Percentiles rank a stretch among this genome's conserved stretches.
phyloP scores from a whole-genome alignment of 2,113 vertebrate species.

The Xyrauchen texanus region DNA sequence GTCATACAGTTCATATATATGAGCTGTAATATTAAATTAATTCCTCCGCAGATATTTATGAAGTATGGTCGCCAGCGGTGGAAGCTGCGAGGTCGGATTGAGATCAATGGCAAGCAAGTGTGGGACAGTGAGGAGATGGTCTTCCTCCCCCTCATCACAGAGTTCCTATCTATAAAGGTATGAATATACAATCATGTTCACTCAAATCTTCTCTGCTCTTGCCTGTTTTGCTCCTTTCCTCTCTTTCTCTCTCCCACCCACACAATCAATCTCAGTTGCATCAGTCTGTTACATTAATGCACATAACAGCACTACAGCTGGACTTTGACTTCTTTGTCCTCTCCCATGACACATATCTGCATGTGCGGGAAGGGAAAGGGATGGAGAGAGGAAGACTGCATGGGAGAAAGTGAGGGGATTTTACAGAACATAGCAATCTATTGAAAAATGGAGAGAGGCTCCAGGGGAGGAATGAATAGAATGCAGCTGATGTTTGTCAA shows the following conservation, averaged over 20 bases:
- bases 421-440: too few relatives aligned
- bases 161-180: constrained; percentile 97
- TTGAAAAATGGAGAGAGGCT: neutral
- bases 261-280: constrained; percentile 15
- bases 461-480: constrained; percentile 26
- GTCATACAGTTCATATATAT: too few relatives aligned
- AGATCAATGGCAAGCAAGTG: constrained; percentile 90
- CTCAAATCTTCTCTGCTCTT: neutral
- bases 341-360: constrained; percentile 19
- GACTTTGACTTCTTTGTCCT: constrained; percentile 32
- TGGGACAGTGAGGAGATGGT: constrained; percentile 97
- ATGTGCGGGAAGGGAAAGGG: neutral
- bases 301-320: constrained; percentile 47
- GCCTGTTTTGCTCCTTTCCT: neutral
- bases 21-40: neutral
- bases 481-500: constrained; percentile 35
- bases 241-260: constrained; percentile 7
- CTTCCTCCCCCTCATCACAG: constrained; percentile 89
- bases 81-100: constrained; percentile 91
- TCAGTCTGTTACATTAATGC: constrained; percentile 34
- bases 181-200: neutral
- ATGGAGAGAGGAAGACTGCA: too few relatives aligned
- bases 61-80: constrained; percentile 93
- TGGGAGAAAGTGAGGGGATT: too few relatives aligned
- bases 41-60: constrained; percentile 86